Percentiles rank a stretch among this genome's conserved stretches.
phyloP scores from a whole-genome alignment of 2,797 vertebrate genomes.

The Haliaeetus vocifer region DNA sequence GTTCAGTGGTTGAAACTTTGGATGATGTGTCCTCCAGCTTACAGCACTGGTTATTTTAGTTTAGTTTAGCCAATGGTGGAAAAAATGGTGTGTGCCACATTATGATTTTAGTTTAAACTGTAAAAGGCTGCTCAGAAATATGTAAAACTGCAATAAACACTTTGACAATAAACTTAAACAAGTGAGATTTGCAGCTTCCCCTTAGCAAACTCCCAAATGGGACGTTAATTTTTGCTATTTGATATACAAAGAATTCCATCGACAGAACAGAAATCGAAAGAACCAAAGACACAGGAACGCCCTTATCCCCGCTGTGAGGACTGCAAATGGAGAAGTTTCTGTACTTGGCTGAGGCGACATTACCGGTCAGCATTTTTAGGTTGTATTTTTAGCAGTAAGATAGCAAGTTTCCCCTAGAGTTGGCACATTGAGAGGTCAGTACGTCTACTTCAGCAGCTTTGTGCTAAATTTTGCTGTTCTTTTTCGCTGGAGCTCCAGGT shows the following conservation, averaged over 20 bases:
- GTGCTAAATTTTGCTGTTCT: neutral
- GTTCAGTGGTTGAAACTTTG: no score
- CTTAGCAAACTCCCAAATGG: neutral
- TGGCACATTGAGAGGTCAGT: neutral
- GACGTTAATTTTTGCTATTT: neutral
- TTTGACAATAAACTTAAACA: neutral
- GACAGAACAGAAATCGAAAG: neutral
- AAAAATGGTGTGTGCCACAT: neutral
- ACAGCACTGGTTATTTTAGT: neutral
- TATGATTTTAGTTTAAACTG: neutral
- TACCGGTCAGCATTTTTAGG: neutral
- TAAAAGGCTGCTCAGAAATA: neutral
- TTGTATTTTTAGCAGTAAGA: neutral
- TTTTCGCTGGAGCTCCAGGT: neutral
- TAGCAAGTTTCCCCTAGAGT: neutral
- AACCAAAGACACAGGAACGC: neutral
- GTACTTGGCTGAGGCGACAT: neutral
- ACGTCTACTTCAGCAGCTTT: accelerated
- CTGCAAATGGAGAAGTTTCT: neutral
- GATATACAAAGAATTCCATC: neutral
- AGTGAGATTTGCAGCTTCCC: neutral
- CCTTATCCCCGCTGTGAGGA: no score
- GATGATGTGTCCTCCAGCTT: neutral
- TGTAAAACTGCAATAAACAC: neutral
- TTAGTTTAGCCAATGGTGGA: neutral